Evolutionary conservation across 2,797 vertebrate species (phyloP), one percentile per base, ranked within the genome.

Genomic region (Paedocypris micromegethes): DNA sequence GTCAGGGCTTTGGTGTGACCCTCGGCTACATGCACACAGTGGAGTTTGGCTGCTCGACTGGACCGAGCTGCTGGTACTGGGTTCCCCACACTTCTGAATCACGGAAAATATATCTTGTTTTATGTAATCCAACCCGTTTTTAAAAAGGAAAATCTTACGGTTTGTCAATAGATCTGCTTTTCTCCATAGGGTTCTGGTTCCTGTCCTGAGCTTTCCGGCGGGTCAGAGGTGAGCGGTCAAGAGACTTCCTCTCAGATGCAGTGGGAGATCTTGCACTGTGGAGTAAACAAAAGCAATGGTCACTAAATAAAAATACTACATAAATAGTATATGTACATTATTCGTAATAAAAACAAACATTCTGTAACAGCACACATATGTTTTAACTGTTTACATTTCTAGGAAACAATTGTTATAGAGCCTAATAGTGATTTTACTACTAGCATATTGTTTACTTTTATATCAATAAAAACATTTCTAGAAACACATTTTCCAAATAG

Each of bases 1-100:
- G 97, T 91, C 41, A 99, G 91, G 5, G 96, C 92, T 74, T 98
- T 99, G n/a, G 89, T 92, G 68, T 99, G 96, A 0, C 96, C 96
- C 86, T 98, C 94, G 1, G 96, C 96, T 65, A 92, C 83, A 6
- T 92, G 88, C 44, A 91, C 81, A 64, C 96, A 97, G 80, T 95
- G 92, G 46, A 99, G 86, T 0, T 86, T 88, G 46, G 88, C 81
- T 0, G 81, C 77, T 8, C 86, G 84, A 73, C 80, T 76, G 64
- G 78, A 88, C 77, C 91, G 96, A 6, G 85, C 79, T 53, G 87
- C 73, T 3, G 89, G 84, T 79, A 91, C 89, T 0, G 94, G 90
- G 74, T 94, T 97, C 82, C 98, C 95, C 76, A 96, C 89, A 43
- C 94, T 94, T 85, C 96, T 99, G 41, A 4, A 68, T 46, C 66